phyloP scores from a whole-genome alignment of 2,888 invertebrate genomes.

The Platynereis dumerilii region DNA sequence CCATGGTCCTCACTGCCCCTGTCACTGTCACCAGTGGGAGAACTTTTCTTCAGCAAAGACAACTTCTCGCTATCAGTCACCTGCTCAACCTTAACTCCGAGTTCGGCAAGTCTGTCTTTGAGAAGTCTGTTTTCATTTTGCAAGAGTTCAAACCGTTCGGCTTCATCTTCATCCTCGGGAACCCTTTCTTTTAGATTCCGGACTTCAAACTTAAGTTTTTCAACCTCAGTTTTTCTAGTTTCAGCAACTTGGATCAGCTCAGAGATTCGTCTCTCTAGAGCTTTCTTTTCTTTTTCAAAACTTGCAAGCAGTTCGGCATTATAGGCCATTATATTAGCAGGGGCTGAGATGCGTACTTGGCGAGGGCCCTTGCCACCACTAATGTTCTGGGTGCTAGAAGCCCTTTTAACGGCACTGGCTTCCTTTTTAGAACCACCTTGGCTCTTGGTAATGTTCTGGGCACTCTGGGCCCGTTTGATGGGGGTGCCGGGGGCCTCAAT shows the following conservation, averaged over 20 bases:
- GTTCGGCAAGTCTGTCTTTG: slow-evolving; percentile 58
- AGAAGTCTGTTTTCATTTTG: slow-evolving; percentile 60
- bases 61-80: slow-evolving; percentile 64
- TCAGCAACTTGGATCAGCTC: slow-evolving; percentile 64
- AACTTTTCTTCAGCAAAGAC: slow-evolving; percentile 48
- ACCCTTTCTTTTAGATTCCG: slow-evolving; percentile 59
- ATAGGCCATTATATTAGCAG: slow-evolving; percentile 59
- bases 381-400: slow-evolving; percentile 61
- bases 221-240: slow-evolving; percentile 64
- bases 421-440: slow-evolving; percentile 36
- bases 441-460: slow-evolving; percentile 54
- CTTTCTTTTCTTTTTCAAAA: slow-evolving; percentile 63
- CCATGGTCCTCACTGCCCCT: neutral
- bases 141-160: slow-evolving; percentile 58
- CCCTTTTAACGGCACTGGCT: slow-evolving; percentile 49
- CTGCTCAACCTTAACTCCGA: slow-evolving; percentile 62
- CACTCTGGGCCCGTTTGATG: slow-evolving; percentile 57
- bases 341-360: slow-evolving; percentile 49
- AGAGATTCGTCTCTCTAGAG: slow-evolving; percentile 62
- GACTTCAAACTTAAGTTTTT: slow-evolving; percentile 64
- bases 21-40: slow-evolving; percentile 17
- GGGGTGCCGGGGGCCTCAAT: slow-evolving; percentile 32
- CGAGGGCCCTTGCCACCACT: slow-evolving; percentile 34
- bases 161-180: slow-evolving; percentile 40
- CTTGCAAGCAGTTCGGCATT: slow-evolving; percentile 62